A percentile compares a stretch with the other conserved stretches of the same genome.
These are phyloP conservation scores for Saccostrea echinata DNA, from an alignment of 1,140 invertebrate species.

Conservation along the genomic window DNA sequence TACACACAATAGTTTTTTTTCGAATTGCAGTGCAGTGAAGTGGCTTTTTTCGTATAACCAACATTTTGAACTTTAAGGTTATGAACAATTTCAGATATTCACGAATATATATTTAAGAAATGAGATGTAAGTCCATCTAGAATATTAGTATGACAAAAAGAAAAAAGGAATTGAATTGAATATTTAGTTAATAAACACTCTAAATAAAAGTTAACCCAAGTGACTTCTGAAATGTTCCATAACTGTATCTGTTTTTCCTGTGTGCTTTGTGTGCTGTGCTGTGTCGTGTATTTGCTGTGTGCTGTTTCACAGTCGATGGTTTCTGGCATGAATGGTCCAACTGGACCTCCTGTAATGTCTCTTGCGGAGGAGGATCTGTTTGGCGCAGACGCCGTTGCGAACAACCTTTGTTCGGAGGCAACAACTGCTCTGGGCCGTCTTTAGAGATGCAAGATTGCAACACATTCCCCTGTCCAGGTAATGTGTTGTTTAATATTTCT, in stretches of 20 bases:
- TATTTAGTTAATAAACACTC: too few relatives aligned
- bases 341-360: slow-evolving; percentile 93
- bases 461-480: slow-evolving; percentile 60
- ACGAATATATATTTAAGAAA: not conserved
- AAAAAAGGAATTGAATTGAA: too few relatives aligned
- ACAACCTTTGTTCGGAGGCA: slow-evolving; percentile 58
- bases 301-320: slow-evolving; percentile 64
- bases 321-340: slow-evolving; percentile 81
- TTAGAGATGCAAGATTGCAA: slow-evolving; percentile 57
- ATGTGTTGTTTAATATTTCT: not conserved
- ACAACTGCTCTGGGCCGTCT: slow-evolving; percentile 51
- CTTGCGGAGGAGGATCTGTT: slow-evolving; percentile 92
- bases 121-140: too few relatives aligned
- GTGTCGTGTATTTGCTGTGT: slow-evolving; percentile 40
- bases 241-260: slow-evolving; percentile 23
- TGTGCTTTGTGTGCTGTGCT: slow-evolving; percentile 37
- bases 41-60: not conserved
- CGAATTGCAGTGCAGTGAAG: slow-evolving; percentile 29
- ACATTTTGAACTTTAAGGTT: not conserved
- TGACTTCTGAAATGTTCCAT: slow-evolving; percentile 34
- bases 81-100: slow-evolving; percentile 16
- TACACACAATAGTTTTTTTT: not conserved
- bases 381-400: slow-evolving; percentile 82
- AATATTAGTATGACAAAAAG: too few relatives aligned
- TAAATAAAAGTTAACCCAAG: not conserved